A percentile compares a stretch with the other conserved stretches of the same genome.
phyloP scores from a whole-genome alignment of 2,113 vertebrate species.

The Aix galericulata region DNA sequence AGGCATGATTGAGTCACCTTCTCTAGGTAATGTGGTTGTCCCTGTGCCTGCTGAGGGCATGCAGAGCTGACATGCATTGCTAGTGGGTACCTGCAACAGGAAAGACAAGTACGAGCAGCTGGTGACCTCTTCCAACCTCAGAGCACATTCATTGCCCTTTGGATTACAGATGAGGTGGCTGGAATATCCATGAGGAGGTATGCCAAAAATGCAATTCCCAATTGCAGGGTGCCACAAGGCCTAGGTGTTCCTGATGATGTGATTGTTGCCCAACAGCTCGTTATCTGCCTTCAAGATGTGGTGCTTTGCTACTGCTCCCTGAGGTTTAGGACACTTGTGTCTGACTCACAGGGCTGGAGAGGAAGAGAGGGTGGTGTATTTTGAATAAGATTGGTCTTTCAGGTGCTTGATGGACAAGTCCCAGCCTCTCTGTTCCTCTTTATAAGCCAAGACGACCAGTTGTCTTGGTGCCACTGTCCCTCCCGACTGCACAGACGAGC shows the following conservation, averaged over 20 bases:
- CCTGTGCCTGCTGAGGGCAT: background rate
- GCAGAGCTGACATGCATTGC: background rate
- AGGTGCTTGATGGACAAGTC: background rate
- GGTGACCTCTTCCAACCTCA: background rate
- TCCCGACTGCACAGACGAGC: rapidly evolving
- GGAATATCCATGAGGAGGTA: background rate
- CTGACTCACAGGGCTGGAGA: background rate
- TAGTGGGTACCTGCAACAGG: background rate
- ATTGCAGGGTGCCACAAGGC: background rate
- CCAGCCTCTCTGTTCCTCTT: background rate
- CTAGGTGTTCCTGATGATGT: background rate
- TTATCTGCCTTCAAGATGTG: background rate
- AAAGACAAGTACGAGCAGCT: background rate
- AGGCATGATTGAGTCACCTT: background rate
- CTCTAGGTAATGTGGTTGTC: background rate
- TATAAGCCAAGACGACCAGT: background rate
- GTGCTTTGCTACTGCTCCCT: background rate
- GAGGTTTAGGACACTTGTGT: background rate
- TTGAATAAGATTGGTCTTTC: background rate
- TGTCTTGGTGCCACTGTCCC: rapidly evolving
- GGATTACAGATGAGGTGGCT: background rate
- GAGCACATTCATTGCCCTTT: background rate
- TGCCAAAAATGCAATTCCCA: background rate
- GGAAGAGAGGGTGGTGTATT: background rate
- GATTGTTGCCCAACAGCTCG: background rate